These are phyloP conservation scores for Leptopilina boulardi DNA, from an alignment of 1,140 invertebrate species.

Conservation along the genomic window DNA sequence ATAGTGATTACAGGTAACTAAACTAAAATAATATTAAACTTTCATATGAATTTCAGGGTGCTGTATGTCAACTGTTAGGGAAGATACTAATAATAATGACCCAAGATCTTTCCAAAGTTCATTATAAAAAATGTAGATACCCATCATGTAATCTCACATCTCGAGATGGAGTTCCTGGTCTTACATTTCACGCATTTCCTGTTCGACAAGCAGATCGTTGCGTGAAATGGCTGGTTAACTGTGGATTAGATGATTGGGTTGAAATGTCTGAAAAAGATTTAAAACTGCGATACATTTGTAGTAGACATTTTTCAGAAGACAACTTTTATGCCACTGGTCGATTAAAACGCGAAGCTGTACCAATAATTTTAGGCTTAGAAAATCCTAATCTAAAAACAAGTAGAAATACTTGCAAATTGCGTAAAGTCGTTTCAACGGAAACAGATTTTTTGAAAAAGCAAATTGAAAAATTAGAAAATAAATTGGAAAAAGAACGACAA, in stretches of 20 bases:
- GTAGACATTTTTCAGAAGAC: slow-evolving; percentile 2
- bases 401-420: neutral
- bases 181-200: slow-evolving; percentile 21
- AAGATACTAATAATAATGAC: neutral
- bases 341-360: slow-evolving; percentile 9
- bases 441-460: slow-evolving; percentile 2
- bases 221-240: neutral
- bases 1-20: too few species aligned
- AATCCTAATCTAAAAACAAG: neutral
- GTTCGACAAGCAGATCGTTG: slow-evolving; percentile 9
- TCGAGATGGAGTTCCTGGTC: slow-evolving; percentile 3
- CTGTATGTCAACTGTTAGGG: neutral
- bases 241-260: slow-evolving; percentile 16
- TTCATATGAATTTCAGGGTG: neutral
- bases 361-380: neutral
- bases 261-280: slow-evolving; percentile 21
- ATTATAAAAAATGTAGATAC: slow-evolving; percentile 15
- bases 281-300: slow-evolving; percentile 7
- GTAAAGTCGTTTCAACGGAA: neutral
- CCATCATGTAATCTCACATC: slow-evolving; percentile 13
- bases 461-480: slow-evolving; percentile 13
- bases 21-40: neutral
- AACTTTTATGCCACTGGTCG: slow-evolving; percentile 24
- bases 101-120: slow-evolving; percentile 1
- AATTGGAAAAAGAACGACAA: slow-evolving; percentile 12